Percentiles rank a stretch among this genome's conserved stretches.
phyloP scores from a whole-genome alignment of 2,797 vertebrate genomes.

The Squalus acanthias region DNA sequence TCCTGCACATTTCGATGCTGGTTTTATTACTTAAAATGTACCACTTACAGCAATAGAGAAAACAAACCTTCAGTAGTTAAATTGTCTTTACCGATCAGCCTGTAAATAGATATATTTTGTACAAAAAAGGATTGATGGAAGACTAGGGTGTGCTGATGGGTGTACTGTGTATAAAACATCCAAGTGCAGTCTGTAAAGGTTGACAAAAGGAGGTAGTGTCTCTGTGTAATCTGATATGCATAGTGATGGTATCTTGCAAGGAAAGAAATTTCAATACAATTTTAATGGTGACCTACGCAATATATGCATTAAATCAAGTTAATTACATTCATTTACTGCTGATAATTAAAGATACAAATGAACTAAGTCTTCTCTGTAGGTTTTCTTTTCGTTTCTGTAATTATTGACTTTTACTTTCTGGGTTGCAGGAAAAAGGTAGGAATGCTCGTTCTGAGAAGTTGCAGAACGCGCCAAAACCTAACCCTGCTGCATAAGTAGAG shows the following conservation, averaged over 20 bases:
- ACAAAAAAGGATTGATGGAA: background rate
- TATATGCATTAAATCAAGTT: background rate
- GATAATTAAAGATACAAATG: background rate
- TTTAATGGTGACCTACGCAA: background rate
- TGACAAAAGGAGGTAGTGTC: slow-evolving; percentile 26
- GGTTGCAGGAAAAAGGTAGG: background rate
- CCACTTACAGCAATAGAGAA: background rate
- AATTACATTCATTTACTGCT: background rate
- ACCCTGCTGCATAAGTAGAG: background rate
- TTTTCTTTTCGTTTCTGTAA: background rate
- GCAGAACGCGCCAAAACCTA: background rate
- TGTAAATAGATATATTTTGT: background rate
- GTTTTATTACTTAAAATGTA: background rate
- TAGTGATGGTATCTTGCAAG: background rate
- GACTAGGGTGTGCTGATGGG: background rate
- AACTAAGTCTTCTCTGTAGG: background rate
- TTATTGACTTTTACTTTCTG: background rate
- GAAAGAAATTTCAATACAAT: background rate
- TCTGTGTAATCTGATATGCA: slow-evolving; percentile 11
- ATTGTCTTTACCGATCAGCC: background rate
- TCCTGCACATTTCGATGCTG: background rate
- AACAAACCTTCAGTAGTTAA: background rate
- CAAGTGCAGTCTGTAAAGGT: background rate
- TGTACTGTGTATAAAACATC: background rate
- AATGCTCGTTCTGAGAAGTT: background rate